Conservation (phyloP, 2,797 vertebrate genomes). For the Rhinichthys osculus region DNA sequence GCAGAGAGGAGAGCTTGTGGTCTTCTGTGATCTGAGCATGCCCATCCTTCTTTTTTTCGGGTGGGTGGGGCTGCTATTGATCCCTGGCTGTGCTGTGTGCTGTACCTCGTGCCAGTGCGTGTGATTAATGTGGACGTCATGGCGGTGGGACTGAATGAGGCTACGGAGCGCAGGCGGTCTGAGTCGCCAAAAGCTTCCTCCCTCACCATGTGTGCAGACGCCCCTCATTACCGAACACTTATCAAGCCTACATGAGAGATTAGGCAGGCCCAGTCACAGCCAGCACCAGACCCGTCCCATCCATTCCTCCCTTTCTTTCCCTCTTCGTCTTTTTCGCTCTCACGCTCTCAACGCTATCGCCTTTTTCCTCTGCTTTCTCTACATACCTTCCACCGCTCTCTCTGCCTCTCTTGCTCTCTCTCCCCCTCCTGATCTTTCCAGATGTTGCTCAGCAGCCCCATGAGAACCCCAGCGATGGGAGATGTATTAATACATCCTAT, state of each 20-base stretch:
- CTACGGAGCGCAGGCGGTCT: constrained; percentile 88
- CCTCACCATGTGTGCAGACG: constrained; percentile 75
- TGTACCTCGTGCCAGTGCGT: constrained; percentile 94
- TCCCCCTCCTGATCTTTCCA: constrained; percentile 89
- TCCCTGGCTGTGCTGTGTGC: constrained; percentile 96
- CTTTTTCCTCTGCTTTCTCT: constrained; percentile 40
- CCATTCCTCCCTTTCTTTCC: constrained; percentile 32
- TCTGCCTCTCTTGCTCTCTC: constrained; percentile 60
- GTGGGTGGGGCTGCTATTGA: constrained; percentile 88
- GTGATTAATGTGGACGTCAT: constrained; percentile 99
- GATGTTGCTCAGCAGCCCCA: constrained; percentile 93
- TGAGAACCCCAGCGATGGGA: constrained; percentile 90
- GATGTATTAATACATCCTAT: constrained; percentile 99
- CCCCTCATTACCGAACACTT: constrained; percentile 91
- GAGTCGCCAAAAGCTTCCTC: constrained; percentile 83
- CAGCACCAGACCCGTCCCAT: constrained; percentile 76
- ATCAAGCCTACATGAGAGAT: constrained; percentile 90
- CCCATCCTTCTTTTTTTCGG: constrained; percentile 41
- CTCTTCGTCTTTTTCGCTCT: constrained; percentile 28
- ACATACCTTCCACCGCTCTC: constrained; percentile 26
- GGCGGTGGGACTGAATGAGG: constrained; percentile 98
- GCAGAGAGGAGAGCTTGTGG: constrained; percentile 46
- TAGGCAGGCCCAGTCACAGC: constrained; percentile 89
- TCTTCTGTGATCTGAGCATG: constrained; percentile 46
- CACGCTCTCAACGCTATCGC: constrained; percentile 19